Conservation (phyloP, 2,888 invertebrate genomes). For the Ceratothoa steindachneri region DNA sequence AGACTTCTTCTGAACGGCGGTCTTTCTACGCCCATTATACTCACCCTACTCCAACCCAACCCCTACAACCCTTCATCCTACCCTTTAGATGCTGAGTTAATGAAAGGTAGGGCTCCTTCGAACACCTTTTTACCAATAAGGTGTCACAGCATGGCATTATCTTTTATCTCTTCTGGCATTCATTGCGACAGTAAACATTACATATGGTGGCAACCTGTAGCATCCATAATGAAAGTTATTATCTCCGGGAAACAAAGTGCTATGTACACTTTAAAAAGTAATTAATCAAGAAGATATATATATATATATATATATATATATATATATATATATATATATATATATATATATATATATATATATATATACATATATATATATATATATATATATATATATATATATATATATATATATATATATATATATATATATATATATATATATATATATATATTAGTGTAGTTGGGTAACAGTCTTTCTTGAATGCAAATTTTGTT, state of each 20-base stretch:
- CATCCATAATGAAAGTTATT: neutral
- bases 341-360: neutral
- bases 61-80: too few relatives aligned
- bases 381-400: neutral
- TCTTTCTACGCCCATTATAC: too few relatives aligned
- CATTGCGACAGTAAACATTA: neutral
- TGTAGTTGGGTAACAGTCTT: too few relatives aligned
- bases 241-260: neutral
- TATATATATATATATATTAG: too few relatives aligned
- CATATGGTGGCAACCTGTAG: neutral
- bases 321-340: constrained; percentile 2
- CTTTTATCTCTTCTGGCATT: neutral
- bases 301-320: neutral
- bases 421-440: neutral
- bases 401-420: neutral
- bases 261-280: neutral
- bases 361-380: neutral
- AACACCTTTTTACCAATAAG: neutral
- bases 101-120: neutral
- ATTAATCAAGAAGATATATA: neutral
- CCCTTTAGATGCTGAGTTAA: too few relatives aligned
- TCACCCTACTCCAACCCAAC: too few relatives aligned
- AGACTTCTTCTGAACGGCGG: too few relatives aligned
- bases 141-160: neutral
- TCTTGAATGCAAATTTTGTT: too few relatives aligned